Evolutionary conservation across 2,888 invertebrate species (phyloP).

Genomic region (Anticlea derivata): DNA sequence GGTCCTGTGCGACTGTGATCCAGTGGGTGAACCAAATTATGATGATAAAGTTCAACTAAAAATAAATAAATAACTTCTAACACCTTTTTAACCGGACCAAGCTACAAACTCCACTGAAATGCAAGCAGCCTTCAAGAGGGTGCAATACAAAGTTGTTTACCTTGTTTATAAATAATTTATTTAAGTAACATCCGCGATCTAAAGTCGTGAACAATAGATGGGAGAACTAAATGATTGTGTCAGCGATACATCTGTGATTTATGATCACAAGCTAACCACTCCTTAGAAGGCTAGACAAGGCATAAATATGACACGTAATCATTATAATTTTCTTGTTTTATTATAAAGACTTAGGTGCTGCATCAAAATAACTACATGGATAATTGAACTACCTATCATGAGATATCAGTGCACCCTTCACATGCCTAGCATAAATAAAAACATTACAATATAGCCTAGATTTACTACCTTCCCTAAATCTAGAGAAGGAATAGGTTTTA

Average conservation of each 20-base stretch:
- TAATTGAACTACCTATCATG: not conserved
- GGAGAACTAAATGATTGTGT: constrained; percentile 61
- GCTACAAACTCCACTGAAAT: not conserved
- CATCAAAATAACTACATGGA: not conserved
- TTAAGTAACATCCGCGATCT: constrained; percentile 57
- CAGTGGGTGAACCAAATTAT: too few relatives aligned
- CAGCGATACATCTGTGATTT: constrained; percentile 54
- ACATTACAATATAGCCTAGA: too few relatives aligned
- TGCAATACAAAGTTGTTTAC: constrained; percentile 18
- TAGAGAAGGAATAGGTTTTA: too few relatives aligned
- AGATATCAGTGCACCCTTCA: not conserved
- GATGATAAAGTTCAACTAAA: too few relatives aligned
- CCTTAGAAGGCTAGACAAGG: constrained; percentile 33
- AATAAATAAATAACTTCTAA: too few relatives aligned
- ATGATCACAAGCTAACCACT: constrained; percentile 49
- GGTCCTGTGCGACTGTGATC: too few relatives aligned
- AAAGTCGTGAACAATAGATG: constrained; percentile 66
- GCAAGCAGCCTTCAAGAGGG: constrained; percentile 14
- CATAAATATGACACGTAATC: constrained; percentile 33
- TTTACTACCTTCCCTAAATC: too few relatives aligned
- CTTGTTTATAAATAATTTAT: constrained; percentile 66
- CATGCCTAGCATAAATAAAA: not conserved
- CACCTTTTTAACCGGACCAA: too few relatives aligned
- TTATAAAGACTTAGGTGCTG: not conserved
- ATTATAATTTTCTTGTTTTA: constrained; percentile 29